Evolutionary conservation across 1,140 invertebrate species (phyloP), one percentile per base, ranked within the genome.

Genomic region (Nixonia krombeini): DNA sequence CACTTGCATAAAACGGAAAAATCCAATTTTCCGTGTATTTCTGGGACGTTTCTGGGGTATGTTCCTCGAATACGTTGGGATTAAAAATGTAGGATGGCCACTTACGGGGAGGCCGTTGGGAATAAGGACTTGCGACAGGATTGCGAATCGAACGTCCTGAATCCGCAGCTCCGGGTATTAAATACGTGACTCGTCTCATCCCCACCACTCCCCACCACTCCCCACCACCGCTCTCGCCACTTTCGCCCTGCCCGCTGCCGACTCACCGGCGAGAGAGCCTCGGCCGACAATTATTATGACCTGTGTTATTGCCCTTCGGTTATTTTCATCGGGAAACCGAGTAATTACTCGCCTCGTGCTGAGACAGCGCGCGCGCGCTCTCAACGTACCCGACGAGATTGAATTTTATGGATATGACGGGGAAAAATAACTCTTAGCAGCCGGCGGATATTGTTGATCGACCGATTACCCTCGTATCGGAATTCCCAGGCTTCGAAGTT

Each of bases 141-240:
- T 64, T 64, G 37, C 52, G 33, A 17, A 64, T 64, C 38, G 47
- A 7, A 6, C 15, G 40, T 37, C 41, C 45, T 45, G 26, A 50
- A 64, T 50, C 46, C 18, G 35, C 33, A 26, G 47, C 1, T 16
- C 12, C 1, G 21, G 16, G 25, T 56, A 64, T 64, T 64, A 64
- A 64, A 51, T 57, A 64, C 61, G 61, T 64, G 61, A 64, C 52
- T 44, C 17, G 46, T 50, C 46, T 64, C 9, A 37, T 18, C 7
- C 18, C 4, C 23, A 25, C 12, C 25, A 50, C 5, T 31, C 10
- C 13, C 25, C 18, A 8, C 23, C 35, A n/a, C 33, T 59, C 29
- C 45, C 46, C n/a, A n/a, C 21, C 47, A n/a, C 2, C 40, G 15
- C n/a, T n/a, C n/a, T n/a, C n/a, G n/a, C n/a, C n/a, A n/a, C n/a